Base-by-base conservation (phyloP, 2,888 invertebrate species). In the Blastobasis lacticolella region DNA sequence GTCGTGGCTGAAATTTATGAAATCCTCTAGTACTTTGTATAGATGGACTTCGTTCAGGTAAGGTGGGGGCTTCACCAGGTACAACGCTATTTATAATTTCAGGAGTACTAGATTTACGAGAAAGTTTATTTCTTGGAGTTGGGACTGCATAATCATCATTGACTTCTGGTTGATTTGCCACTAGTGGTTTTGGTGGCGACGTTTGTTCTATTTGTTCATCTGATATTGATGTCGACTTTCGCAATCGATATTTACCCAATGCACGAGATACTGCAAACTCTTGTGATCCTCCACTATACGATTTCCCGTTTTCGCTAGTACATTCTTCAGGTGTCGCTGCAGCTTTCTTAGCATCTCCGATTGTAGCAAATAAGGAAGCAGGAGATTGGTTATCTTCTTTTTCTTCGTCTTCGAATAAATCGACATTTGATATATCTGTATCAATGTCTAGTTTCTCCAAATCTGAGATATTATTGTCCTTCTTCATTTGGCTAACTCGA, bases 211-310 rank as follows among this genome's bases (percentile, higher is more conserved):
- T 83, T 67, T 92, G 92, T 57, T 94, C 94, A 64, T 94, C 93
- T 42, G 92, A 92, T 48, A 93, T 85, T 10, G 92, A 92, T 10
- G 92, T 92, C 40, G 93, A 93, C 63, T 94, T 93, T 56, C 93
- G 89, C 60, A 94, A 90, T 46, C 95, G 88, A 70, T 94, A 95
- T 78, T 94, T 94, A 37, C 94, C 95, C 37, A 95, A 80, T 0
- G 95, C 95, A 67, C 95, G 83, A 0, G 95, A 95, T 0, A 95
- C 95, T 0, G 95, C 94, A 76, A 95, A 95, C 71, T 95, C 95
- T 90, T 95, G 94, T 7, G 94, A 93, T 10, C 93, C 91, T 23
- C 92, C 92, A 55, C 91, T 89, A 52, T 90, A 90, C 2, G 88
- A 82, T 60, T 87, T 87, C 56, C 80, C 86, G 48, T 83, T 89